Evolutionary conservation across 2,797 vertebrate genomes (phyloP).

Genomic region (Micromesistius poutassou): DNA sequence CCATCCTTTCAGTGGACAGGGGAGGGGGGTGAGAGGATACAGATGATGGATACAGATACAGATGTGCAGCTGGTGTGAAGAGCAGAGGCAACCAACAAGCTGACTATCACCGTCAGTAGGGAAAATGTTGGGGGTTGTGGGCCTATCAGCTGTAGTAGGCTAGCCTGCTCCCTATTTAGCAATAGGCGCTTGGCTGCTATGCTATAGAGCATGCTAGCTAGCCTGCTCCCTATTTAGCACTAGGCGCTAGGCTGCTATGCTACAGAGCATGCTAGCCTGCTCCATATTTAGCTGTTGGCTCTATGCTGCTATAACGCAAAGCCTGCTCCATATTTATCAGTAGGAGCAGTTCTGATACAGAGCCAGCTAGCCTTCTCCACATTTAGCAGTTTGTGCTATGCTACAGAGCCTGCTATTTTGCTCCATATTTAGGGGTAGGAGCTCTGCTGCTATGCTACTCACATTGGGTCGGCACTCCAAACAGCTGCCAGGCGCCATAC

Average conservation of each 20-base stretch:
- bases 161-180: neutral
- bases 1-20: neutral
- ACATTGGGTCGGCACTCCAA: conserved; percentile 21
- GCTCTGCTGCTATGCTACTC: neutral
- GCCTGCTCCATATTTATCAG: neutral
- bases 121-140: neutral
- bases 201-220: neutral
- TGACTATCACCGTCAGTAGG: neutral
- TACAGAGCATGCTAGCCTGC: neutral
- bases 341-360: neutral
- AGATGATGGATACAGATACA: neutral
- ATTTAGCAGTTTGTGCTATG: neutral
- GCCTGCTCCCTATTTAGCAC: neutral
- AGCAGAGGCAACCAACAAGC: neutral
- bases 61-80: neutral
- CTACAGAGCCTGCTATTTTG: too few species aligned
- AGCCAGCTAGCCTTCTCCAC: neutral
- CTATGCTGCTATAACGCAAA: neutral
- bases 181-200: neutral
- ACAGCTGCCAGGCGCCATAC: conserved; percentile 70
- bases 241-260: too few species aligned
- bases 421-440: too few species aligned
- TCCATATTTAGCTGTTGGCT: neutral
- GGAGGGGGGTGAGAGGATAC: neutral
- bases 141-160: neutral